Conservation (phyloP, 2,888 invertebrate genomes). For the Adela reaumurella region DNA sequence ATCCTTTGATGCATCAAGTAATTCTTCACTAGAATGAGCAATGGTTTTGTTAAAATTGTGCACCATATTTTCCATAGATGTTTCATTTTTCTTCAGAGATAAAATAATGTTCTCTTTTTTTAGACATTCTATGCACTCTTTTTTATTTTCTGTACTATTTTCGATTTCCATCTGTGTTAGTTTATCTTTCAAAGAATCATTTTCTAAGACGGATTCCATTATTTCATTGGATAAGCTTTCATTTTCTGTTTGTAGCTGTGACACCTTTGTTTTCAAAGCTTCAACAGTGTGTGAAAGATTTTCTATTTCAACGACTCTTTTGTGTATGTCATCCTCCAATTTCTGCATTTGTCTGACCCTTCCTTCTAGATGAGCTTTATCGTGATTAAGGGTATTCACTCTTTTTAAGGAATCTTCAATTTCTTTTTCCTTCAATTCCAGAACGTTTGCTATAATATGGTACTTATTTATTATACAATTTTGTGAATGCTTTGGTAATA, state of each 20-base stretch:
- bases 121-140: background rate
- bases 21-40: background rate
- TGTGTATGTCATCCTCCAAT: no score
- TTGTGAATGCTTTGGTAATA: background rate
- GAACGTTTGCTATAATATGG: background rate
- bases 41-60: background rate
- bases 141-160: background rate
- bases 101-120: background rate
- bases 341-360: no score
- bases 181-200: constrained; percentile 40
- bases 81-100: background rate
- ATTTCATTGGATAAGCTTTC: constrained; percentile 54
- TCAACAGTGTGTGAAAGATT: background rate
- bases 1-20: background rate
- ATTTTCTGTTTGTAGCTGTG: constrained; percentile 45
- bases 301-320: background rate
- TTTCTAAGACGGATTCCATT: constrained; percentile 56
- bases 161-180: constrained; percentile 23
- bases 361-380: background rate
- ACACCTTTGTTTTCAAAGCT: constrained; percentile 18
- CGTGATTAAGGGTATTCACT: background rate
- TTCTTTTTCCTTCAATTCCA: background rate
- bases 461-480: background rate
- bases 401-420: background rate
- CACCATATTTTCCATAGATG: background rate